A percentile compares a stretch with the other conserved stretches of the same genome.
Conservation (phyloP, 2,797 vertebrate genomes). For the Myotis findleyi region DNA sequence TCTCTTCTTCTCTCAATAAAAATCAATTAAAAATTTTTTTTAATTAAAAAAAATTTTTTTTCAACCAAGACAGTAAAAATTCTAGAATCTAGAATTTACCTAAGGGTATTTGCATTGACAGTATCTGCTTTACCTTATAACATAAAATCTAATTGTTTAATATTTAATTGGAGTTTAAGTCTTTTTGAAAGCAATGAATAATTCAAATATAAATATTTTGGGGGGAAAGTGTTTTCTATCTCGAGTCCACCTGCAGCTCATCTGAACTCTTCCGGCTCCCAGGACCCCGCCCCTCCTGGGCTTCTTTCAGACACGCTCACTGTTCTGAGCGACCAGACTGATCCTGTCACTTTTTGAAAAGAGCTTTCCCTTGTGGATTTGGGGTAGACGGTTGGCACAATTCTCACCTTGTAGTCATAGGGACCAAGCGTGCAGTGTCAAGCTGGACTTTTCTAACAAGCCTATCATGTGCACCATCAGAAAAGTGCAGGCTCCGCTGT, state of each 20-base stretch:
- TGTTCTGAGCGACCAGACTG: slow-evolving; percentile 35
- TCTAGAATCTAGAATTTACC: slow-evolving; percentile 83
- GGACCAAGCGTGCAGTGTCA: slow-evolving; percentile 5
- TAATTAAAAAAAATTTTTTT: no score
- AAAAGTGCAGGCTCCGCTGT: slow-evolving; percentile 64
- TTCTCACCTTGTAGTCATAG: slow-evolving; percentile 9
- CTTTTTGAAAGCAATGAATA: slow-evolving; percentile 54
- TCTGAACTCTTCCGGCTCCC: background rate
- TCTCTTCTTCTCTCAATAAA: no score
- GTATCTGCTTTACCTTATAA: slow-evolving; percentile 74
- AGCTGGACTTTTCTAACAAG: slow-evolving; percentile 58
- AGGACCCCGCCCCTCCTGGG: fast-evolving
- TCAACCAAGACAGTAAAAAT: slow-evolving; percentile 70
- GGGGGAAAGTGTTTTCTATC: slow-evolving; percentile 40
- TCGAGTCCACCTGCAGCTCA: background rate
- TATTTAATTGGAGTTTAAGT: slow-evolving; percentile 64
- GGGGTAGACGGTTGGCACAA: background rate
- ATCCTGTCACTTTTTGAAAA: background rate
- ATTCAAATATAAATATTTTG: background rate
- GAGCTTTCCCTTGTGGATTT: slow-evolving; percentile 39
- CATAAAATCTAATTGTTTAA: slow-evolving; percentile 69
- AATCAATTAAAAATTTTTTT: no score
- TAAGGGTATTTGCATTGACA: slow-evolving; percentile 75
- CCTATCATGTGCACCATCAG: slow-evolving; percentile 69
- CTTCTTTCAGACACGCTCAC: background rate